These are phyloP conservation scores for Alentia gelatinosa DNA, from an alignment of 2,888 invertebrate species.

Conservation along the genomic window DNA sequence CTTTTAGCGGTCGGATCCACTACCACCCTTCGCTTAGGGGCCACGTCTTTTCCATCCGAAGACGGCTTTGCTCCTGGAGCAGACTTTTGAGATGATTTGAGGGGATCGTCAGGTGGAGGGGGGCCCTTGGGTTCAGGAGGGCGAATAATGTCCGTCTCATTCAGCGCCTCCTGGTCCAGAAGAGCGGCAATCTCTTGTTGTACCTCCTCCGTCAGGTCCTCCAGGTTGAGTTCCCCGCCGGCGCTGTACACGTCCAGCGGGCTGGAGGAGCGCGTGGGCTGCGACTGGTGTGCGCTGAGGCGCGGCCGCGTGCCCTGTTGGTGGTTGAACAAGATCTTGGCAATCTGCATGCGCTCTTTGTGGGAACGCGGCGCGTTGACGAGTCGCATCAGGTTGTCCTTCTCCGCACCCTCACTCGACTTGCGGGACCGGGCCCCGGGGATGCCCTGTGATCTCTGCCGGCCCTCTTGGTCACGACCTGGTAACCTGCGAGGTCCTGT, in stretches of 20 bases:
- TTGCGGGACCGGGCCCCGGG: neutral
- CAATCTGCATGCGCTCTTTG: constrained; percentile 70
- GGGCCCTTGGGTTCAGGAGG: neutral
- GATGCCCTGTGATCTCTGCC: neutral
- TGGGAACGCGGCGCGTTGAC: constrained; percentile 74
- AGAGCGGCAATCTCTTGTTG: constrained; percentile 71
- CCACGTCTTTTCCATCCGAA: too few relatives aligned
- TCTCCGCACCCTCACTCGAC: neutral
- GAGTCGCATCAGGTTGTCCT: constrained; percentile 65
- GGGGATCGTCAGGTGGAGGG: neutral
- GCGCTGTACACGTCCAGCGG: neutral
- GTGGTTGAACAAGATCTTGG: constrained; percentile 68
- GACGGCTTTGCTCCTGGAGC: too few relatives aligned
- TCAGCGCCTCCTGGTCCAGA: constrained; percentile 67
- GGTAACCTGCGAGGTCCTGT: neutral
- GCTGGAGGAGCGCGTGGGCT: neutral
- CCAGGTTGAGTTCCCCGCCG: constrained; percentile 64
- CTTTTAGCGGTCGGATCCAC: neutral
- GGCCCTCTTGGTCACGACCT: neutral
- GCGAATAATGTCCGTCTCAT: neutral
- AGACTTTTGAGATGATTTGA: too few relatives aligned
- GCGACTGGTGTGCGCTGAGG: neutral
- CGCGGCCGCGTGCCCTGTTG: neutral
- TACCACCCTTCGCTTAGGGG: neutral
- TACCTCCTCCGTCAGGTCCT: constrained; percentile 69